phyloP scores from a whole-genome alignment of 2,113 vertebrate species.

The Mesitornis unicolor region DNA sequence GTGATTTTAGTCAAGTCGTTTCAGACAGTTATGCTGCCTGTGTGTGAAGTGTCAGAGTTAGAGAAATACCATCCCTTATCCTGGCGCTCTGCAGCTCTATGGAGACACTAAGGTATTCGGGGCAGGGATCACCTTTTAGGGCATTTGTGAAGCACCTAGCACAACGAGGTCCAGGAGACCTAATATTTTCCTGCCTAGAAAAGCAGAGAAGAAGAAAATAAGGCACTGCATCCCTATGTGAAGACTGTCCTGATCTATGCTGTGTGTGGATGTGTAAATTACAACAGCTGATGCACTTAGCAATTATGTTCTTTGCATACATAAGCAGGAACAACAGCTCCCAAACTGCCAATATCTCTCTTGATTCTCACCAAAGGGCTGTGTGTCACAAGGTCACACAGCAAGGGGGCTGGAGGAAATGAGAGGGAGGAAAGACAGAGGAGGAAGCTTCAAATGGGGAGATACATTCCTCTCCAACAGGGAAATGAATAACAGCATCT shows the following conservation, averaged over 20 bases:
- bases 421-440: slow-evolving; percentile 55
- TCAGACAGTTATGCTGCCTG: not conserved
- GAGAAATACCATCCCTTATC: not conserved
- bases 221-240: not conserved
- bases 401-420: slow-evolving; percentile 57
- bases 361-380: slow-evolving; percentile 60
- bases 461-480: not conserved
- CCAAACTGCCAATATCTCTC: slow-evolving; percentile 74
- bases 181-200: not conserved
- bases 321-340: slow-evolving; percentile 77
- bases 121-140: not conserved
- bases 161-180: not conserved
- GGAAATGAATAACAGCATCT: not conserved
- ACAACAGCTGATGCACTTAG: slow-evolving; percentile 75
- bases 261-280: slow-evolving; percentile 71
- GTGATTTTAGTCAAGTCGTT: not conserved
- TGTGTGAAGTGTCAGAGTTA: not conserved
- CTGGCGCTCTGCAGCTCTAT: not conserved
- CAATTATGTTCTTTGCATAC: slow-evolving; percentile 77
- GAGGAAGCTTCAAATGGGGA: slow-evolving; percentile 49
- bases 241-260: slow-evolving; percentile 46
- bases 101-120: not conserved
- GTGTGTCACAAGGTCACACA: slow-evolving; percentile 65
- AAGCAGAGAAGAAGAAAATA: not conserved
- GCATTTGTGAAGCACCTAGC: not conserved